Evolutionary conservation across 2,888 invertebrate genomes (phyloP), one percentile per base, ranked within the genome.

Genomic region (Plagodis dolabraria): DNA sequence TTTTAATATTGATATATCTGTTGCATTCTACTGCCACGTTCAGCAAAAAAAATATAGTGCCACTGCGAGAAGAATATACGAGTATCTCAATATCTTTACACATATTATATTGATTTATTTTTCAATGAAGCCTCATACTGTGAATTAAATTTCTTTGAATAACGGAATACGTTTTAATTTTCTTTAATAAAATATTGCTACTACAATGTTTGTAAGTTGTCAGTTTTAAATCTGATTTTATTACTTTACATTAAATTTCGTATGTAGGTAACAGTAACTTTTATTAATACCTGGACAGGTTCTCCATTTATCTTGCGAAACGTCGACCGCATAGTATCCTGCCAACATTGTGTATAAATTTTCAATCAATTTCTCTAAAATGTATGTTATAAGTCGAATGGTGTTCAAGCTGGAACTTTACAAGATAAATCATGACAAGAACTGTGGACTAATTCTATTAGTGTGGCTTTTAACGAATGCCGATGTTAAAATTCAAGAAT

Each of bases 341-440:
- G 59, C 40, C 55, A 46, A 11, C 49, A 33, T 52, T 12, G 48
- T 47, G 58, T 53, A 56, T 58, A 54, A 55, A 64, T 55, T 52
- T 60, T 52, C 56, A 65, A 58, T 56, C 22, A 51, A 60, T 45
- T 59, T 47, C 9, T 54, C 34, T 57, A 54, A 44, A 56, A 49
- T 63, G 47, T 45, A 60, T 57, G 64, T 56, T 51, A 62, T 53
- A 22, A 58, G 50, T 51, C 46, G 44, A 44, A 56, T 64, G 33
- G 53, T 52, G 58, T 57, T 55, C 44, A 50, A 38, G 47, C 34
- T 46, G 42, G 22, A 45, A 10, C 36, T 48, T 34, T 11, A 40
- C 47, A 7, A 56, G 34, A 69, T 69, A 69, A 69, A 69, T 67
- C 65, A 61, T 8, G 48, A 12, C 33, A 57, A 38, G 53, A 38